Percentiles rank a stretch among this genome's conserved stretches.
Conservation (phyloP, 2,888 invertebrate genomes). For the Chymomyza procnemis region DNA sequence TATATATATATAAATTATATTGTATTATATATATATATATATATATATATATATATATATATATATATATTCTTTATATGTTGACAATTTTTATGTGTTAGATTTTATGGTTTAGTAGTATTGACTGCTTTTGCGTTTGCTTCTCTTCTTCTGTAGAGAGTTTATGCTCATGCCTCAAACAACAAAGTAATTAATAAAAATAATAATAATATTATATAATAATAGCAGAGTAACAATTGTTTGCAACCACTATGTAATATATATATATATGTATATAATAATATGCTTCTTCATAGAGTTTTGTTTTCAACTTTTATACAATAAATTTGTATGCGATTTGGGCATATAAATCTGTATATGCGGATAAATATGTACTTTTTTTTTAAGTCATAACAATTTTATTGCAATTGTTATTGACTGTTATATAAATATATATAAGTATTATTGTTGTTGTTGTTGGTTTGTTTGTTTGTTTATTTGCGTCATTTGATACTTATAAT, state of each 20-base stretch:
- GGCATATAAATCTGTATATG: conserved; percentile 12
- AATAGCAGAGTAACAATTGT: not conserved
- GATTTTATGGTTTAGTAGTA: conserved; percentile 6
- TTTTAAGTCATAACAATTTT: conserved; percentile 30
- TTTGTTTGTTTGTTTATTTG: conserved; percentile 65
- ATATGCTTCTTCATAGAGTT: not conserved
- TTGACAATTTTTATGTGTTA: conserved; percentile 20
- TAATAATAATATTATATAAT: conserved; percentile 1
- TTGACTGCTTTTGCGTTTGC: conserved; percentile 6
- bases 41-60: too few species aligned
- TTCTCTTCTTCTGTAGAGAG: not conserved
- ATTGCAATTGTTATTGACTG: conserved; percentile 25
- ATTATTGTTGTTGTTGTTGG: conserved; percentile 19
- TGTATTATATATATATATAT: too few species aligned
- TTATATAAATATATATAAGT: conserved; percentile 2
- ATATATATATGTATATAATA: too few species aligned
- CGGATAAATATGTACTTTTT: conserved; percentile 20
- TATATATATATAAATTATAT: too few species aligned
- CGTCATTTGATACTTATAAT: conserved; percentile 60
- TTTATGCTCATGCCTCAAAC: conserved; percentile 1
- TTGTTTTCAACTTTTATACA: conserved; percentile 2
- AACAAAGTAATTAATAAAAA: conserved; percentile 2
- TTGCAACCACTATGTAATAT: not conserved
- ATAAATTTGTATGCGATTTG: not conserved
- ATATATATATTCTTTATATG: too few species aligned